A percentile compares a stretch with the other conserved stretches of the same genome.
Conservation (phyloP, 2,888 invertebrate genomes). For the Axea sp. region DNA sequence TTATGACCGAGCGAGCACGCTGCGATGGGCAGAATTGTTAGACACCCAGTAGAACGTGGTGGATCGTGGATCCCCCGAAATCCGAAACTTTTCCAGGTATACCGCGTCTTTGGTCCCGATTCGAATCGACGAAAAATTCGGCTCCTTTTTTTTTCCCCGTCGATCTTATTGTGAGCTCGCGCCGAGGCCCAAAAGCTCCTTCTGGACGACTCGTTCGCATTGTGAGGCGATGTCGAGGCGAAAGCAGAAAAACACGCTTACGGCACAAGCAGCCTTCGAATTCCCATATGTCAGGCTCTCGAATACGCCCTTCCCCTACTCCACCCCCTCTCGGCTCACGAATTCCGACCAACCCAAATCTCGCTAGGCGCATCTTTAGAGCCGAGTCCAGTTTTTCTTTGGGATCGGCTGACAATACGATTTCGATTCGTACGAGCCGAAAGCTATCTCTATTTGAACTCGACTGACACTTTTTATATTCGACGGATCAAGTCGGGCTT, state of each 20-base stretch:
- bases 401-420: constrained; percentile 8
- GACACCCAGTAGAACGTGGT: constrained; percentile 9
- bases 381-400: constrained; percentile 41
- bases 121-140: constrained; percentile 23
- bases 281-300: constrained; percentile 46
- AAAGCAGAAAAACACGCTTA: constrained; percentile 34
- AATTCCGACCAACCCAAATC: constrained; percentile 29
- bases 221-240: constrained; percentile 23
- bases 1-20: too few relatives aligned
- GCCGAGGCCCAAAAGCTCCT: constrained; percentile 39
- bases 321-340: constrained; percentile 1
- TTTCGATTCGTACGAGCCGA: neutral
- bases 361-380: constrained; percentile 24
- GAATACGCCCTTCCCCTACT: constrained; percentile 17
- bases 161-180: constrained; percentile 30
- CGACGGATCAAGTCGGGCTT: constrained; percentile 10
- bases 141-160: constrained; percentile 12
- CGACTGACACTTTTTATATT: constrained; percentile 12
- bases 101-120: constrained; percentile 6
- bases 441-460: constrained; percentile 6
- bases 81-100: constrained; percentile 41
- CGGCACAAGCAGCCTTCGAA: constrained; percentile 31
- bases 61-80: constrained; percentile 2
- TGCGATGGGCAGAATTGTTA: too few relatives aligned
- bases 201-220: constrained; percentile 19